Conservation (phyloP, 2,888 invertebrate species). For the Scrobipalpa costella region DNA sequence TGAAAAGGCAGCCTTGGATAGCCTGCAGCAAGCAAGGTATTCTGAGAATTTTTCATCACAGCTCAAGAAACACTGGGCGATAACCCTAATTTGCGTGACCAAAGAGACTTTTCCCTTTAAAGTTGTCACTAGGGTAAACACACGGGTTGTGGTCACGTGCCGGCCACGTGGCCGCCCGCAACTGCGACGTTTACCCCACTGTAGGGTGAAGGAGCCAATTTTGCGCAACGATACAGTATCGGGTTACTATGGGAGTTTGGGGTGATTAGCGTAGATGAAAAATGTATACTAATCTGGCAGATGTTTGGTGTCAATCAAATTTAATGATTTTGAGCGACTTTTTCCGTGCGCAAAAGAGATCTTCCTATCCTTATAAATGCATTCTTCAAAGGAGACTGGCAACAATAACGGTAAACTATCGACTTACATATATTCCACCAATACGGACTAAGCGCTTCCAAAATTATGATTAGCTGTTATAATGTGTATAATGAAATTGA, state of each 20-base stretch:
- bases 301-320: background rate
- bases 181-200: conserved; percentile 28
- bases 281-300: background rate
- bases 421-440: no score
- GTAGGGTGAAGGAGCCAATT: conserved; percentile 17
- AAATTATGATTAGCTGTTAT: no score
- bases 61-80: background rate
- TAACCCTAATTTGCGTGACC: conserved; percentile 13
- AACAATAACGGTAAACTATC: no score
- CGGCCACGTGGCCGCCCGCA: conserved; percentile 40
- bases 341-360: no score
- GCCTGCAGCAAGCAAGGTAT: background rate
- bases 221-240: conserved; percentile 24
- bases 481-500: no score
- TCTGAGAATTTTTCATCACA: background rate
- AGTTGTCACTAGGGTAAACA: conserved; percentile 14
- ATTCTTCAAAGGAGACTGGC: no score
- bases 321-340: no score
- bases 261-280: background rate
- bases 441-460: no score
- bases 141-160: conserved; percentile 35
- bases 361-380: no score
- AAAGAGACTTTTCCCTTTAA: background rate
- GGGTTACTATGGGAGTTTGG: background rate
- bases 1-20: background rate